Evolutionary conservation across 2,888 invertebrate genomes (phyloP), one percentile per base, ranked within the genome.

Genomic region (Cylloceria caligata): DNA sequence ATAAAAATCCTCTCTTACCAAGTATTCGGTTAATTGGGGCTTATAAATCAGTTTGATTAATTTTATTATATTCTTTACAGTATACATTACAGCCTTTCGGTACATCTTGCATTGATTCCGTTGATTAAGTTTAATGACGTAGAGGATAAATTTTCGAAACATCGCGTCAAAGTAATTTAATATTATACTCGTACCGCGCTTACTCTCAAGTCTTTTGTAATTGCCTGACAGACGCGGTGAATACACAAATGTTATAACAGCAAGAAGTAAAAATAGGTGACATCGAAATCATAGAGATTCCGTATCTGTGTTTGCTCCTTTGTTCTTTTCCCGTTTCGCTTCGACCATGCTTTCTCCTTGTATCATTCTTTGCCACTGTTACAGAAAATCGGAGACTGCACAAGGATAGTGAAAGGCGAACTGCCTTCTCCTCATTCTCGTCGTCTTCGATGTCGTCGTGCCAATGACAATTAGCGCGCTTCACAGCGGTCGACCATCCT

Each of bases 391-490:
- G 67, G 39, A 24, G 39, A 75, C 21, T 49, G 71, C 39, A 71
- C 60, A 65, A 65, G 16, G 55, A 45, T 21, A 4, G 55, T 47
- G 27, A 21, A 49, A 27, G 16, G 67, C 52, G 52, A 4, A 36
- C 13, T 13, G 24, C 24, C 52, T 69, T 55, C 73, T 57, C 55
- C 55, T 75, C 71, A 45, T 64, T 77, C 49, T 62, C 64, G 52
- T 73, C 60, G 64, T 75, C 76, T 72, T 71, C 67, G 76, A 71
- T 72, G 75, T 80, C 69, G 75, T 71, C 60, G 76, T 73, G 42
- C 42, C 75, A 67, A 67, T 84, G 85, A 81, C 87, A 87, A 88
- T 88, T 86, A 88, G 83, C 83, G 82, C 88, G 87, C 86, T 88
- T 88, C 88, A 86, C 85, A 88, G 85, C 87, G 84, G 82, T 73